Conservation (phyloP, 2,888 invertebrate genomes). For the Tenthredo scrophulariae region DNA sequence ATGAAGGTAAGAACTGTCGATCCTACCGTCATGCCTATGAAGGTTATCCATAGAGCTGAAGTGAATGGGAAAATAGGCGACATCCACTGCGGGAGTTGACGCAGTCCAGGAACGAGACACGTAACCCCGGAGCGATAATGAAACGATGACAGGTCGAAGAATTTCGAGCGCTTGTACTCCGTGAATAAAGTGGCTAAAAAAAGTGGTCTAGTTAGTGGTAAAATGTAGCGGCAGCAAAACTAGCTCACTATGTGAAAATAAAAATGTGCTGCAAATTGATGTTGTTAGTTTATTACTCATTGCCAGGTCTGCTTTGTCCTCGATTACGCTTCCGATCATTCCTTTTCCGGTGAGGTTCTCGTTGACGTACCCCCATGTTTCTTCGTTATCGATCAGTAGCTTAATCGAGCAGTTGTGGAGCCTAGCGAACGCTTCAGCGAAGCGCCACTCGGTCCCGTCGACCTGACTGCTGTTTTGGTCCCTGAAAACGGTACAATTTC, state of each 20-base stretch:
- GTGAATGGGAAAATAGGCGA: not conserved
- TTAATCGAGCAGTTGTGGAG: constrained; percentile 56
- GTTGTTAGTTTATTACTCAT: not conserved
- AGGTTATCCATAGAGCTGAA: not conserved
- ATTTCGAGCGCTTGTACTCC: not conserved
- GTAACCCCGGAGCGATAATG: not conserved
- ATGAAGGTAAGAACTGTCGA: not conserved
- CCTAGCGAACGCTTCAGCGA: constrained; percentile 59
- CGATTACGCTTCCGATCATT: not conserved
- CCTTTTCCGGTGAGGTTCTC: not conserved
- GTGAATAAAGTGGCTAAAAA: not conserved
- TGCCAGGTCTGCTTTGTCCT: not conserved
- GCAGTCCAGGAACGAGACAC: not conserved
- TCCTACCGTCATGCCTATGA: not conserved
- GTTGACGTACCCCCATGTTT: not conserved
- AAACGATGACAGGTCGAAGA: not conserved
- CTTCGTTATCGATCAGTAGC: not conserved
- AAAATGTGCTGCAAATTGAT: no score
- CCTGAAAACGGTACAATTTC: not conserved
- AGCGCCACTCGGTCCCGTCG: constrained; percentile 61
- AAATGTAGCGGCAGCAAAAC: no score
- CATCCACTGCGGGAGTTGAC: constrained; percentile 16
- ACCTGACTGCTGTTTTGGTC: not conserved
- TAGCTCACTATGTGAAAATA: no score
- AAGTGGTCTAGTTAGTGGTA: no score